phyloP scores from a whole-genome alignment of 2,888 invertebrate genomes.

The Acleris cristana region DNA sequence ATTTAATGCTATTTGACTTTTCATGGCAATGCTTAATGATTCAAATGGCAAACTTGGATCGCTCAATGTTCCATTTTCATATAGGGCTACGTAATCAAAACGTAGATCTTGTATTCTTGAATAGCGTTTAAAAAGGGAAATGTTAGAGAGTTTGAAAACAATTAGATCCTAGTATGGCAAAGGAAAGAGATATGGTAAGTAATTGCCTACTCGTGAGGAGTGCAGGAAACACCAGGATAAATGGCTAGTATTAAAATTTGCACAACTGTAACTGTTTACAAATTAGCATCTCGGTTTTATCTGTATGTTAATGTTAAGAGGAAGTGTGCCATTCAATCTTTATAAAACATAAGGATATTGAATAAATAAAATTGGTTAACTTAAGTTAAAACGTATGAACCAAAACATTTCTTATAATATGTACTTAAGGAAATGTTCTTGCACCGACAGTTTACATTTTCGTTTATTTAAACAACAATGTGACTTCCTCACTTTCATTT shows the following conservation, averaged over 20 bases:
- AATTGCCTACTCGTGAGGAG: slow-evolving; percentile 28
- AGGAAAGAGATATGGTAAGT: slow-evolving; percentile 18
- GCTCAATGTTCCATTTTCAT: no score
- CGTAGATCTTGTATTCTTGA: no score
- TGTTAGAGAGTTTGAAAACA: neutral
- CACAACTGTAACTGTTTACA: slow-evolving; percentile 62
- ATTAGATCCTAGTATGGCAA: neutral
- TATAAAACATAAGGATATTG: slow-evolving; percentile 3
- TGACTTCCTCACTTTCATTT: no score
- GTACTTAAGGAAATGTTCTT: no score
- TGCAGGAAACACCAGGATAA: slow-evolving; percentile 32
- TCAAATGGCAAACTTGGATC: no score
- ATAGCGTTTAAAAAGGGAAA: no score
- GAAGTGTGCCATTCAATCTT: slow-evolving; percentile 39
- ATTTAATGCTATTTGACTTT: neutral
- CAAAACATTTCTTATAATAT: no score
- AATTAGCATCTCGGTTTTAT: slow-evolving; percentile 68
- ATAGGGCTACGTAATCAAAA: no score
- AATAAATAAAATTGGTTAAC: neutral
- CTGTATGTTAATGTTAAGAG: slow-evolving; percentile 62
- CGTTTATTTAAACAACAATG: no score
- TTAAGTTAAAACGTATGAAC: no score
- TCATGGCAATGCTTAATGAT: neutral
- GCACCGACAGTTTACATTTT: no score
- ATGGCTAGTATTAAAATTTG: slow-evolving; percentile 53